Evolutionary conservation across 2,797 vertebrate genomes (phyloP), one percentile per base, ranked within the genome.

Genomic region (Megaceryle alcyon): DNA sequence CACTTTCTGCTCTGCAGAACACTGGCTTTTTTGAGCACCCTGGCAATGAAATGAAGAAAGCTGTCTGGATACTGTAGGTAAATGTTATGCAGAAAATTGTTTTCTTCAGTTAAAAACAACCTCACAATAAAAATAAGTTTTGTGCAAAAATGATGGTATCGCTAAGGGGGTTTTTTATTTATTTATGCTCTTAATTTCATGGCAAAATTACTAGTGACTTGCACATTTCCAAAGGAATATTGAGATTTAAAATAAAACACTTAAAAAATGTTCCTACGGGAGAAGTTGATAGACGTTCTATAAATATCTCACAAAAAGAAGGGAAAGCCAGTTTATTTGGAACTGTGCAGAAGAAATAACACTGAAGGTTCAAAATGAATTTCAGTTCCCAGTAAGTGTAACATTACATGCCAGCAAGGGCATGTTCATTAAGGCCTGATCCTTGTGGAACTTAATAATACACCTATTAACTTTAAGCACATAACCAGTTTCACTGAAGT

Each of bases 391-490:
- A n/a, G 14, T 12, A n/a, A 49, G 23, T 46, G 37, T 17, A 86
- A 39, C 31, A 37, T 57, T 49, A 20, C 29, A 25, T 63, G 48
- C 70, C 5, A 1, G n/a, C 29, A 20, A 66, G 64, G 78, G 46
- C 81, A 85, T 4, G 28, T 51, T 84, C 59, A 33, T 12, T 60
- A 59, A 56, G 28, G 59, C n/a, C 35, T 73, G 73, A 90, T 77
- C 51, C 51, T 93, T 2, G 0, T 65, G 65, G 13, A 77, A 84
- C 43, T 92, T 96, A 88, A 95, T 92, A 70, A 81, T 9, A 35
- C 21, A 94, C 77, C n/a, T 84, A 95, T 95, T 95, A 95, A 95
- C 90, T 79, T 31, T 29, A 69, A 61, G 33, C 7, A 8, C 72
- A 21, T 25, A 78, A 57, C 69, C n/a, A 49, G 63, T 57, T 78